phyloP scores from a whole-genome alignment of 1,140 invertebrate species.

The Camponotus floridanus region DNA sequence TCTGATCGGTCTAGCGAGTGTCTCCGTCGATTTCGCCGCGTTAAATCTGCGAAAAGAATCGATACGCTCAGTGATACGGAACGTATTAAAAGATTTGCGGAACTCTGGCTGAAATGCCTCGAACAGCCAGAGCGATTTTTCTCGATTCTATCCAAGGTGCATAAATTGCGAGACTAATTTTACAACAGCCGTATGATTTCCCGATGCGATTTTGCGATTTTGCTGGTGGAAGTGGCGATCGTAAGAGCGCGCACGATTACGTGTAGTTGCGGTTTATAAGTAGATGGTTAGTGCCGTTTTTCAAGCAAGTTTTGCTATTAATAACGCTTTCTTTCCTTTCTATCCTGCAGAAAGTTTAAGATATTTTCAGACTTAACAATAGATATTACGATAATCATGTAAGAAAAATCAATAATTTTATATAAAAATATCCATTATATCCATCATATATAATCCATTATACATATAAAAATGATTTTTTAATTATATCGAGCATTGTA shows the following conservation, averaged over 20 bases:
- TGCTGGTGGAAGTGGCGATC: background rate
- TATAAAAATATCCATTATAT: too few relatives aligned
- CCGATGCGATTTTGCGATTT: constrained; percentile 13
- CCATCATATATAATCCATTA: too few relatives aligned
- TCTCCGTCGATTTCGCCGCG: constrained; percentile 1
- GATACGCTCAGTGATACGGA: constrained; percentile 42
- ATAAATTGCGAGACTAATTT: constrained; percentile 32
- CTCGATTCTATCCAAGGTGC: constrained; percentile 1
- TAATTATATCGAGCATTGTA: background rate
- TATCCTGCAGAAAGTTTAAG: background rate
- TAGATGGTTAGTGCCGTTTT: background rate
- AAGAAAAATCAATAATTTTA: background rate
- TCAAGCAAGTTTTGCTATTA: constrained; percentile 12
- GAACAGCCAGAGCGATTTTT: constrained; percentile 26
- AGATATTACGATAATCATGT: background rate
- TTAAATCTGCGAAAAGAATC: constrained; percentile 4
- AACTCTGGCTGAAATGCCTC: constrained; percentile 26
- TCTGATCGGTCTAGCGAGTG: background rate
- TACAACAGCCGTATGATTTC: constrained; percentile 34
- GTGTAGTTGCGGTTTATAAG: constrained; percentile 2
- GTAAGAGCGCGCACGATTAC: constrained; percentile 8
- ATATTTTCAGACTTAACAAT: background rate
- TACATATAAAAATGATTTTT: too few relatives aligned
- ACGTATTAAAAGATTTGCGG: constrained; percentile 23
- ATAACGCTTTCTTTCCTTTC: constrained; percentile 2